Evolutionary conservation across 2,113 vertebrate genomes (phyloP).

Genomic region (Rhynchomys soricoides): DNA sequence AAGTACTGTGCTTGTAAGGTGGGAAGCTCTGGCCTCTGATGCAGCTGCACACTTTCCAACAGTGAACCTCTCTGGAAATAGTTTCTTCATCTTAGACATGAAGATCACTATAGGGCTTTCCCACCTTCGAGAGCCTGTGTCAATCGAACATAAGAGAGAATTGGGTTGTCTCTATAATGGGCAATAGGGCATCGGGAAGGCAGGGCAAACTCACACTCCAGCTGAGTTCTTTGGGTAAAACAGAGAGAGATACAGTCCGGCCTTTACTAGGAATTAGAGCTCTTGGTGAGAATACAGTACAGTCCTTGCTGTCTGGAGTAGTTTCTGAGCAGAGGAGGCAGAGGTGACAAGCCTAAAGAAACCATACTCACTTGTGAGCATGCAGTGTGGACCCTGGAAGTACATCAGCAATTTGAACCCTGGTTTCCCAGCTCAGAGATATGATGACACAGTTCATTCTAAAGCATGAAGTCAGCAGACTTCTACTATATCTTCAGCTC

Average conservation of each 20-base stretch:
- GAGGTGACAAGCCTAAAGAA: neutral
- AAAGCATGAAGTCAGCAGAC: neutral
- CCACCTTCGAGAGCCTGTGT: neutral
- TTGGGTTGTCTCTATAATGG: neutral
- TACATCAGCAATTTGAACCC: neutral
- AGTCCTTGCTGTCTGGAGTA: neutral
- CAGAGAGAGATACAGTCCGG: neutral
- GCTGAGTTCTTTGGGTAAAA: neutral
- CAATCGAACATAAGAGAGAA: neutral
- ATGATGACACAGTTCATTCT: neutral
- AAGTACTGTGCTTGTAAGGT: neutral
- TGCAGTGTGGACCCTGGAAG: neutral
- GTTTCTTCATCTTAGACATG: neutral
- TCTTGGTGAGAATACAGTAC: neutral
- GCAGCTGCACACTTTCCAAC: neutral
- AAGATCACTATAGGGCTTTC: neutral
- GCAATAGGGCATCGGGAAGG: accelerated
- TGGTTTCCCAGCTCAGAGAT: no score
- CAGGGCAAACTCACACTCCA: no score
- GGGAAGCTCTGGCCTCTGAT: neutral
- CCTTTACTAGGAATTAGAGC: neutral
- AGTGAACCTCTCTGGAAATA: neutral
- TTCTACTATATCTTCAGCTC: neutral
- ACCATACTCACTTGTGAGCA: no score
- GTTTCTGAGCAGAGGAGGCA: neutral